These are phyloP conservation scores for Drosophila sproati DNA, from an alignment of 1,140 invertebrate genomes.

Conservation along the genomic window DNA sequence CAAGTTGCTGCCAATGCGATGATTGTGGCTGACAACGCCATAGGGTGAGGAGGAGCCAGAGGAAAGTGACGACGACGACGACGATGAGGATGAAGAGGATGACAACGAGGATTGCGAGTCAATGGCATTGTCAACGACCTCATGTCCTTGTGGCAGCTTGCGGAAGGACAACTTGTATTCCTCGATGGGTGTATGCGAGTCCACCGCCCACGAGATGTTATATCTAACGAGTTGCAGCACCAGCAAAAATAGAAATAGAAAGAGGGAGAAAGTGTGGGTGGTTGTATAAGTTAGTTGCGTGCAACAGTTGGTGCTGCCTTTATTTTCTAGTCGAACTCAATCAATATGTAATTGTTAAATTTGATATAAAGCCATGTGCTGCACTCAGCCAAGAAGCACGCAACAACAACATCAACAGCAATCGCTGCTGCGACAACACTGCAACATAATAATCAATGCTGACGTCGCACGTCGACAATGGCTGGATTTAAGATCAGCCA, in stretches of 20 bases:
- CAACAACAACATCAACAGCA: slow-evolving; percentile 32
- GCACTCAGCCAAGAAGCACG: slow-evolving; percentile 10
- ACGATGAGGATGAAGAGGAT: slow-evolving; percentile 67
- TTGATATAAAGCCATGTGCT: slow-evolving; percentile 55
- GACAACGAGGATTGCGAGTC: slow-evolving; percentile 84
- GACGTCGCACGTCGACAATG: slow-evolving; percentile 54
- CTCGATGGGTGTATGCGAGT: slow-evolving; percentile 88
- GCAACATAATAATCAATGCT: slow-evolving; percentile 71
- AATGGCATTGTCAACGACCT: slow-evolving; percentile 84
- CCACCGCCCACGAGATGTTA: slow-evolving; percentile 89
- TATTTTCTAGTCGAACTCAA: slow-evolving; percentile 57
- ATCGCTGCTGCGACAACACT: slow-evolving; percentile 27
- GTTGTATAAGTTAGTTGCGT: slow-evolving; percentile 50
- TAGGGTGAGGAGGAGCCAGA: slow-evolving; percentile 44
- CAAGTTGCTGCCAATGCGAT: slow-evolving; percentile 74
- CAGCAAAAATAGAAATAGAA: slow-evolving; percentile 8
- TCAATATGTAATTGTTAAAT: slow-evolving; percentile 80
- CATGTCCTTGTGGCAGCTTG: slow-evolving; percentile 86
- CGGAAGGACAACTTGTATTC: slow-evolving; percentile 88
- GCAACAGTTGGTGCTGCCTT: slow-evolving; percentile 73
- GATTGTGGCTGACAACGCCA: slow-evolving; percentile 64
- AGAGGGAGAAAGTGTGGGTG: neutral
- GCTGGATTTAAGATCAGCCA: slow-evolving; percentile 57
- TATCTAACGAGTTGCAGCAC: slow-evolving; percentile 83
- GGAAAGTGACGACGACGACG: slow-evolving; percentile 44